phyloP scores from a whole-genome alignment of 2,888 invertebrate species.

The Agrypnus murinus region DNA sequence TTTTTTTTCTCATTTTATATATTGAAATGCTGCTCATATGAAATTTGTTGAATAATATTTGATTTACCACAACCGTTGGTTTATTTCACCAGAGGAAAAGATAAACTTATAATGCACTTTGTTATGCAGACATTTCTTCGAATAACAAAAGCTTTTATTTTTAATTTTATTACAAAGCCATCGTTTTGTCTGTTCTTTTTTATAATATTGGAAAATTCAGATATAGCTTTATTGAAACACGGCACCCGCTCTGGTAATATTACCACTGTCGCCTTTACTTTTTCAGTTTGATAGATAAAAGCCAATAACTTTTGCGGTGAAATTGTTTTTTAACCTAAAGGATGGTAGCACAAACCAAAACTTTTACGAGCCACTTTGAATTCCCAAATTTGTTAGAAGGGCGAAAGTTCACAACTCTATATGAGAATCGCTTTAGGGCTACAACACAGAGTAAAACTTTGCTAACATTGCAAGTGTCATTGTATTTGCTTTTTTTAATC shows the following conservation, averaged over 20 bases:
- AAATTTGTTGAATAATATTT: too few species aligned
- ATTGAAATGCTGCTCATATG: too few species aligned
- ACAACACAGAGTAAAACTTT: conserved; percentile 45
- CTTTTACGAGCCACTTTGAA: conserved; percentile 49
- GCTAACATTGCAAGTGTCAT: conserved; percentile 36
- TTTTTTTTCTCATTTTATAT: too few species aligned
- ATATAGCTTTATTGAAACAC: background rate
- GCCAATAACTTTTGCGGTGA: conserved; percentile 43
- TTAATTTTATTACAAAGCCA: too few species aligned
- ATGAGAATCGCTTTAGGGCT: conserved; percentile 46
- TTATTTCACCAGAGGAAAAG: too few species aligned
- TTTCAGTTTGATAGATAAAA: conserved; percentile 41
- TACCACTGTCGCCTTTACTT: conserved; percentile 39
- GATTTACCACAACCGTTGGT: too few species aligned
- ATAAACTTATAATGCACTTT: too few species aligned
- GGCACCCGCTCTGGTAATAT: background rate
- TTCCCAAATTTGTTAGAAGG: conserved; percentile 46
- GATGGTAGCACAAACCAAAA: conserved; percentile 45
- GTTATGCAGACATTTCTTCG: too few species aligned
- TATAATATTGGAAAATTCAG: too few species aligned
- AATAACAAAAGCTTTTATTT: too few species aligned
- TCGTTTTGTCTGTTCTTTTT: too few species aligned
- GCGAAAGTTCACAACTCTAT: conserved; percentile 45
- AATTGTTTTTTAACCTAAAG: conserved; percentile 50
- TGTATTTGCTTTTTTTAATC: conserved; percentile 42